Evolutionary conservation across 2,797 vertebrate species (phyloP).

Genomic region (Chelonia mydas): DNA sequence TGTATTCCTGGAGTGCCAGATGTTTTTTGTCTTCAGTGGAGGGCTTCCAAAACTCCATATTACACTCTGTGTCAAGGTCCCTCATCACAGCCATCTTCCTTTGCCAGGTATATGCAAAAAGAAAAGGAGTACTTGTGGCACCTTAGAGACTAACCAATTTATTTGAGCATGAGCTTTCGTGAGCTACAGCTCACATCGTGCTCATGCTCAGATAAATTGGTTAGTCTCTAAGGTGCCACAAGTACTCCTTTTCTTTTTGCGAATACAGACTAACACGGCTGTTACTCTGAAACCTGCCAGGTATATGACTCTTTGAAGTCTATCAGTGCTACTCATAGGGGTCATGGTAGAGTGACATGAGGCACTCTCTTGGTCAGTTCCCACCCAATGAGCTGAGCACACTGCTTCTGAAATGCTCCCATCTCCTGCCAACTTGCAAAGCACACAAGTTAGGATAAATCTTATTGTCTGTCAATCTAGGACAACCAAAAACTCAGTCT

Average conservation of each 20-base stretch:
- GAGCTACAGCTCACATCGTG: no score
- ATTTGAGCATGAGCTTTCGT: no score
- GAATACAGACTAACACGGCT: no score
- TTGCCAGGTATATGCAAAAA: conserved; percentile 25
- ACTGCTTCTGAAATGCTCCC: background rate
- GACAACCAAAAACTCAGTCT: background rate
- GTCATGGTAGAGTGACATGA: conserved; percentile 32
- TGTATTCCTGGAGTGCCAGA: background rate
- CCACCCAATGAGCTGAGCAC: background rate
- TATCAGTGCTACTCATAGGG: background rate
- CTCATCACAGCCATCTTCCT: conserved; percentile 20
- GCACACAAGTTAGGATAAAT: background rate
- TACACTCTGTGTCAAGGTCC: background rate
- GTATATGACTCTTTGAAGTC: background rate
- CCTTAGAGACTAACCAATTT: no score
- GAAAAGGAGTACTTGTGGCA: no score
- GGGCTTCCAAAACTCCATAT: conserved; percentile 6
- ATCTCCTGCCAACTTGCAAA: background rate
- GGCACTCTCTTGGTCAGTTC: conserved; percentile 8
- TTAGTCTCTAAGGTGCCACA: no score
- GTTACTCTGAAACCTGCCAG: no score
- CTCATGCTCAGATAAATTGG: no score
- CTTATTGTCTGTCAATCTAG: background rate
- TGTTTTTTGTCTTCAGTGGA: conserved; percentile 24
- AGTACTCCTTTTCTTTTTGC: no score